Evolutionary conservation across 2,797 vertebrate species (phyloP).

Genomic region (Melanotaenia pygmaea): DNA sequence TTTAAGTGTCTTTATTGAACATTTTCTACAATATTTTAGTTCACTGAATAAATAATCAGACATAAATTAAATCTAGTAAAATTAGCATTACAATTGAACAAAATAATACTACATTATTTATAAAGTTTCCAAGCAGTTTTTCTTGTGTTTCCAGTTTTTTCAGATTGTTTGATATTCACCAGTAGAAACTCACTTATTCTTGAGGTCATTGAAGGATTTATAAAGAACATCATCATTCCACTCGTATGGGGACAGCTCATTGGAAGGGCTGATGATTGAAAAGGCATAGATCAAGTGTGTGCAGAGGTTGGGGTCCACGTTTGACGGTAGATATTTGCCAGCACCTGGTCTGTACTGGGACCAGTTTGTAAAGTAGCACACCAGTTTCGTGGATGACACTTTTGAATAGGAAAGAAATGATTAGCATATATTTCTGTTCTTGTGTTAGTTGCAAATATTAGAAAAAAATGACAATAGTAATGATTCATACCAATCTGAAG

Average conservation of each 20-base stretch:
- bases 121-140: not conserved
- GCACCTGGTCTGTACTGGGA: conserved; percentile 72
- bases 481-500: conserved; percentile 66
- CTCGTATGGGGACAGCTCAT: conserved; percentile 76
- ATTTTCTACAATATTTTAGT: no score
- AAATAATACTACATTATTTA: not conserved
- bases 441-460: not conserved
- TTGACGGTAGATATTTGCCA: conserved; percentile 72
- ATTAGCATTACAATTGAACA: not conserved
- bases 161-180: not conserved
- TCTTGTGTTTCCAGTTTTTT: not conserved
- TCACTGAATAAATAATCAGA: not conserved
- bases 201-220: conserved; percentile 81
- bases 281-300: conserved; percentile 88
- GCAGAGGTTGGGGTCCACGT: conserved; percentile 85
- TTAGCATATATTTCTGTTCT: not conserved
- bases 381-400: conserved; percentile 81
- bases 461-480: not conserved
- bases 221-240: conserved; percentile 82
- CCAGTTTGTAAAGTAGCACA: conserved; percentile 89
- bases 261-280: conserved; percentile 73
- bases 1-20: no score
- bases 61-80: not conserved
- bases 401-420: conserved; percentile 2
- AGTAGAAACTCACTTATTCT: conserved; percentile 62